Base-by-base conservation (phyloP, 2,888 invertebrate species). In the Creontiades dilutus region DNA sequence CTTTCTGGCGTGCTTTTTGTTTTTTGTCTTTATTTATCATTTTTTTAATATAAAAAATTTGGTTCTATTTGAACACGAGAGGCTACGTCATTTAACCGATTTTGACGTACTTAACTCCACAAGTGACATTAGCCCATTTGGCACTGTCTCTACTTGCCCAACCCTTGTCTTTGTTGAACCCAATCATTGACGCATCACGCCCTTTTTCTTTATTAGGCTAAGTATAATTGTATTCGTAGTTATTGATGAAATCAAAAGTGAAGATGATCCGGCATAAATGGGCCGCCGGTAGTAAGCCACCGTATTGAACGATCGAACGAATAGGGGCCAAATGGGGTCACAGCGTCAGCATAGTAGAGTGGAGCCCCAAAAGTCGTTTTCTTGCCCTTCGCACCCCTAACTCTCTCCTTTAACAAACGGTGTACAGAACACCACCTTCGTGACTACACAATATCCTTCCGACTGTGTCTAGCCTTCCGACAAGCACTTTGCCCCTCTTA, bases 281-380 rank as follows among this genome's bases (percentile, higher is more conserved):
- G 68, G 13, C 19, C 68, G 68, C 23, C 12, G 68, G 12, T 11
- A 23, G 68, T 68, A 68, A 68, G 68, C 68, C 68, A 68, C 68
- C 9, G 68, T 68, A 68, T 68, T 68, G 68, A 68, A 68, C 68
- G 68, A 68, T 68, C 68, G 68, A 68, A 68, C 68, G 68, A 68
- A 68, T 68, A 68, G 68, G 68, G 68, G 68, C 68, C 68, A 68
- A 68, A 68, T 68, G 68, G 68, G 68, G 68, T 68, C 68, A 68
- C 68, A 68, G 68, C 68, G 68, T 68, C 68, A 68, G 68, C 68
- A 68, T 68, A 68, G 68, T 68, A 12, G 68, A 68, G 68, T 68
- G 68, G 68, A 68, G 68, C 68, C 23, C 68, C 68, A 68, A 68
- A 68, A 68, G 68, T 68, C 68, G 68, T 68, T 68, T 68, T 68